phyloP scores from a whole-genome alignment of 2,113 vertebrate species.

The Turnix velox region DNA sequence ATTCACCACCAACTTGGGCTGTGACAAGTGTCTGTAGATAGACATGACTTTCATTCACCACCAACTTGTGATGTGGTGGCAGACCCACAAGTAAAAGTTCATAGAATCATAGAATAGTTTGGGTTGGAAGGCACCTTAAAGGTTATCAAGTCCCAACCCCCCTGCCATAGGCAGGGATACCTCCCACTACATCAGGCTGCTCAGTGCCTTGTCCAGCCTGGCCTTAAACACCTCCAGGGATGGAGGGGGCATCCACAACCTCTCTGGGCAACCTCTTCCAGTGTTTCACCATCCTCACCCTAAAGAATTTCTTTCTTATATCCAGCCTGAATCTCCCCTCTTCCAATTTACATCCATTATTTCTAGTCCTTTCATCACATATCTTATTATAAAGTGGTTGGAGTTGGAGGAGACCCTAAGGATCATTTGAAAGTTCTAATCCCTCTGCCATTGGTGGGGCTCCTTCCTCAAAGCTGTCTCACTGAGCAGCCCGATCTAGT shows the following conservation, averaged over 20 bases:
- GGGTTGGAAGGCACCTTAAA: background rate
- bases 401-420: background rate
- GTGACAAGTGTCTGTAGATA: background rate
- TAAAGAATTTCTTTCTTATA: too few species aligned
- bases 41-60: background rate
- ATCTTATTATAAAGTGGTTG: background rate
- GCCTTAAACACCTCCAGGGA: too few species aligned
- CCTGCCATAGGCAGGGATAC: background rate
- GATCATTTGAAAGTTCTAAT: background rate
- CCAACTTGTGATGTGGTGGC: background rate
- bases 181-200: background rate
- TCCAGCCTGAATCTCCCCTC: too few species aligned
- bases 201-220: too few species aligned
- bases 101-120: background rate
- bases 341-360: too few species aligned
- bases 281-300: too few species aligned
- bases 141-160: background rate
- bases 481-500: too few species aligned
- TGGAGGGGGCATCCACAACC: too few species aligned
- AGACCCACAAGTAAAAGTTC: background rate
- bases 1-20: background rate
- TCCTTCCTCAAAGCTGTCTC: background rate
- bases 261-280: too few species aligned
- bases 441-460: background rate
- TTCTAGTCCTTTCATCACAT: too few species aligned